phyloP scores from a whole-genome alignment of 1,140 invertebrate genomes.

The Bombus cullumanus region DNA sequence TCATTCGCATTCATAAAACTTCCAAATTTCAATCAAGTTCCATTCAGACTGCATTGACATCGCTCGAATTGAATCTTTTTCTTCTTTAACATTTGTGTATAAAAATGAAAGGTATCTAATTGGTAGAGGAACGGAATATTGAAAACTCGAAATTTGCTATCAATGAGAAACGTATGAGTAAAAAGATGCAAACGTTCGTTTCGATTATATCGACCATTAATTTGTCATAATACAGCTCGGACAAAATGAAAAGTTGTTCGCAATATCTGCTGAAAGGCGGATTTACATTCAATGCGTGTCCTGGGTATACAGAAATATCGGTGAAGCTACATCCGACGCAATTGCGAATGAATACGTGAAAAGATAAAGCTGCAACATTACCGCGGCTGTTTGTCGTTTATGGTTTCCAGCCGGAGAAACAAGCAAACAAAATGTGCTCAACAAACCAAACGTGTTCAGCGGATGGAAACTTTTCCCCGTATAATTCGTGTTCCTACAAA shows the following conservation, averaged over 20 bases:
- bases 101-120: not conserved
- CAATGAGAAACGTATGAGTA: not conserved
- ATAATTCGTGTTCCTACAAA: not conserved
- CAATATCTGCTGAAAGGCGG: not conserved
- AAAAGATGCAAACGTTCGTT: not conserved
- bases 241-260: not conserved
- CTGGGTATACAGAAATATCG: conserved; percentile 3
- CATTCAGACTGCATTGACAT: no score
- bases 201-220: not conserved
- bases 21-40: no score
- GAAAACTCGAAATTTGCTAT: no score
- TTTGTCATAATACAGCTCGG: conserved; percentile 26
- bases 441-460: not conserved
- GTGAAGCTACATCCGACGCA: not conserved
- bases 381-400: not conserved
- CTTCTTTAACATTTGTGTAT: no score
- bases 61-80: no score
- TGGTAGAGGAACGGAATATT: not conserved
- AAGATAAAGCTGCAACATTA: conserved; percentile 3
- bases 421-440: not conserved
- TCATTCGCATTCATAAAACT: no score
- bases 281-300: conserved; percentile 26
- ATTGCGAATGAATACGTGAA: conserved; percentile 3
- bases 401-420: not conserved
- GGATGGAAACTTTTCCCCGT: not conserved